Evolutionary conservation across 2,888 invertebrate species (phyloP), one percentile per base, ranked within the genome.

Genomic region (Halocaridina rubra): DNA sequence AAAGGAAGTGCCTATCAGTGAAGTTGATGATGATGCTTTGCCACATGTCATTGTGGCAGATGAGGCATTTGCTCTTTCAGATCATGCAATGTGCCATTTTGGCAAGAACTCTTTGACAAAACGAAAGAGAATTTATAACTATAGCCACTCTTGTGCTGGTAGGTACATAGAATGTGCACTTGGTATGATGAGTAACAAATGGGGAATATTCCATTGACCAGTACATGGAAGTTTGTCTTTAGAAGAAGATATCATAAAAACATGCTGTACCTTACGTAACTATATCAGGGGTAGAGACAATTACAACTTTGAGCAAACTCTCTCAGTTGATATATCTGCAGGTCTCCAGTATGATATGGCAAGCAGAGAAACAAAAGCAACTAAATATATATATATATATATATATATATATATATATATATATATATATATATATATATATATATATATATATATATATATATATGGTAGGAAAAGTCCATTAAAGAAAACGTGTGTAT

Each of bases 171-270:
- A 69, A 69, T 69, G 69, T 69, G 27, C 69, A 8, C 30, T 69
- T 69, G 27, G 69, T 10, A 69, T 27, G 16, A 27, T 69, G 69
- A 24, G 24, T 30, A 3, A 3, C n/a, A n/a, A 69, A 69, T 69
- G 2, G 69, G 10, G 30, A 69, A 69, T 69, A 1, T 69, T 69
- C 8, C 69, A 69, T 24, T 10, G 69, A 24, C 27, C 69, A 69
- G 5, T 69, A 30, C 10, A 69, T 69, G 69, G 24, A 69, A 2
- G n/a, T 69, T 24, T 69, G 69, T 69, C 69, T 24, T 69, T 69
- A 69, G 69, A 27, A 69, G 69, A 69, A 69, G 69, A 69, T 69
- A 69, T 69, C 69, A 29, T 69, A 30, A 69, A 69, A 30, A n/a
- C 69, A 69, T 69, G 69, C 69, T 69, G 69, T 69, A 30, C 30